Evolutionary conservation across 2,797 vertebrate species (phyloP), one percentile per base, ranked within the genome.

Genomic region (Tiaroga cobitis): DNA sequence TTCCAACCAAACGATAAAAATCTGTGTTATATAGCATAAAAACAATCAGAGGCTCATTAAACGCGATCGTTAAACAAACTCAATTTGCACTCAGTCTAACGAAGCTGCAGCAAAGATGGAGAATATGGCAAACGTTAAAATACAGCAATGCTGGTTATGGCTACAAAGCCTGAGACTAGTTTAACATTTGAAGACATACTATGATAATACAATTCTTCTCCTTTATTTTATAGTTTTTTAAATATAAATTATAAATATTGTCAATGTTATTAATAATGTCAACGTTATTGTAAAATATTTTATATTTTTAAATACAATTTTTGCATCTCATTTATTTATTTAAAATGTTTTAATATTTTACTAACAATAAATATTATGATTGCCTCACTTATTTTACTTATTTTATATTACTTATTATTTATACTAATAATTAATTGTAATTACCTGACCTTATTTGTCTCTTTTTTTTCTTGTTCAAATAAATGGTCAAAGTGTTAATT

Each of bases 31-130:
- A 63, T 29, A 21, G n/a, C 43, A 69, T 56, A 67, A 54, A 77
- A 56, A 41, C 73, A 75, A 59, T 59, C 37, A 13, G 54, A 72
- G 34, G 69, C 5, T 61, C 34, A 68, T 77, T 77, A 68, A 84
- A 77, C 11, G 0, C 26, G 8, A 29, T 24, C 10, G 10, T 80
- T 80, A 80, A 65, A 80, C 46, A 70, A 70, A 37, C 68, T 56
- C 37, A 9, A 16, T 73, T 82, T 75, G 5, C 41, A 24, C 26
- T 65, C 21, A 34, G 41, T 26, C 37, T 16, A 63, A 41, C 29
- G 8, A 29, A 78, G n/a, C 37, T 43, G 24, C 9, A 34, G 41
- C 56, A 32, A 39, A 54, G 39, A n/a, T 4, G n/a, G 24, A 41
- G 24, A 37, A 16, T 19, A 43, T 26, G 49, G 16, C 32, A 83